phyloP scores from a whole-genome alignment of 2,113 vertebrate species.

The Bombycilla garrulus region DNA sequence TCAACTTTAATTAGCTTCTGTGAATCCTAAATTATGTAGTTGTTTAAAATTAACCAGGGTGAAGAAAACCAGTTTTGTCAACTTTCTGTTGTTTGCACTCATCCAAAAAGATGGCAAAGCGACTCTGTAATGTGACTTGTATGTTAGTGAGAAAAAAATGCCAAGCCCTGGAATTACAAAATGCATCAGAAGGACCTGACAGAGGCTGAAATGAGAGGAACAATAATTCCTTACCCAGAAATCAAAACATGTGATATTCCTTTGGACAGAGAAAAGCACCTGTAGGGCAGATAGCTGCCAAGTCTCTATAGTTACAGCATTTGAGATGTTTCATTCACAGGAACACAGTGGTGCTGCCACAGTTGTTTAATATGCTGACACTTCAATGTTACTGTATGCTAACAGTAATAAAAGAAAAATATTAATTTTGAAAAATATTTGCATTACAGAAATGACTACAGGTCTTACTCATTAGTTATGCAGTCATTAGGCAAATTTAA shows the following conservation, averaged over 20 bases:
- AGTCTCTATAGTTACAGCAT: not conserved
- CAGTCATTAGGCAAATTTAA: not conserved
- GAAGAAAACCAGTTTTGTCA: conserved; percentile 19
- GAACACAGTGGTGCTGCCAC: not conserved
- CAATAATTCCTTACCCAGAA: not conserved
- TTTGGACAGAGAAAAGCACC: not conserved
- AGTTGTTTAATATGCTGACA: not conserved
- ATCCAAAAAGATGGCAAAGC: not conserved
- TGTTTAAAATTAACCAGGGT: conserved; percentile 3
- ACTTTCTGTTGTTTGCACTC: not conserved
- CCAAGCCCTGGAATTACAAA: not conserved
- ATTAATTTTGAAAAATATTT: not conserved
- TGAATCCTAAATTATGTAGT: not conserved
- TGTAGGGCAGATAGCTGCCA: not conserved
- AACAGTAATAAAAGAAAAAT: not conserved
- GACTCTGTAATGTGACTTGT: not conserved
- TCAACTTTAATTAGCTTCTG: conserved; percentile 23
- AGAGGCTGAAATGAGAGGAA: not conserved
- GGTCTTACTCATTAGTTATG: not conserved
- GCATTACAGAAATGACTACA: not conserved
- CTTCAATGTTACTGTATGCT: not conserved
- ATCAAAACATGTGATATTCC: not conserved
- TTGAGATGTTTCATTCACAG: not conserved
- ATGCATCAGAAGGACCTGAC: not conserved
- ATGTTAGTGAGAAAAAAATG: not conserved